Conservation (phyloP, 1,140 invertebrate genomes). For the Brachionus rubens region DNA sequence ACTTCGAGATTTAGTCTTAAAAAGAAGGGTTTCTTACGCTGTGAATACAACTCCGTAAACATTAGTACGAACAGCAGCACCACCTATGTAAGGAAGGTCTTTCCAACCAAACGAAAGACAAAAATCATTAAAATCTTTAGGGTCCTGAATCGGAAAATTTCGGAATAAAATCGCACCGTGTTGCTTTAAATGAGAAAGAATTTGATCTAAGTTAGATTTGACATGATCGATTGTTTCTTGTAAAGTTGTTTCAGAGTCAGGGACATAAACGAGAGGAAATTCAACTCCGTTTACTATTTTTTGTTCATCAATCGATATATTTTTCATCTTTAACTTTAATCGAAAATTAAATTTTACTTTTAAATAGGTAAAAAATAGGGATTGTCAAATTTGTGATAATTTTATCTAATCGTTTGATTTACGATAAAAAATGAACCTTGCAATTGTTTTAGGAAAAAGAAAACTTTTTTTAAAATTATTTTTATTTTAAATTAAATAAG, state of each 20-base stretch:
- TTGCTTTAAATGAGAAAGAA: slow-evolving; percentile 50
- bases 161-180: slow-evolving; percentile 53
- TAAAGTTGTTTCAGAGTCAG: not conserved
- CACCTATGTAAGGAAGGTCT: slow-evolving; percentile 50
- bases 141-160: slow-evolving; percentile 50
- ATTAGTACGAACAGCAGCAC: slow-evolving; percentile 50
- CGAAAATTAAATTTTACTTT: not conserved
- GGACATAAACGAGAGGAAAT: not conserved
- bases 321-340: not conserved
- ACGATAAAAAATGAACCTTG: too few species aligned
- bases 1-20: not conserved
- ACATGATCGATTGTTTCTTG: not conserved
- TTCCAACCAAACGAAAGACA: slow-evolving; percentile 50
- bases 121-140: slow-evolving; percentile 52
- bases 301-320: not conserved
- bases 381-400: not conserved
- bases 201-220: slow-evolving; percentile 38
- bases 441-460: too few species aligned
- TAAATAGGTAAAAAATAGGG: too few species aligned
- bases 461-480: too few species aligned
- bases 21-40: slow-evolving; percentile 34
- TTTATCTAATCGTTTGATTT: slow-evolving; percentile 35
- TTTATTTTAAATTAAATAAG: too few species aligned
- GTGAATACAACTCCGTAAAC: slow-evolving; percentile 52
- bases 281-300: not conserved